Evolutionary conservation across 1,140 invertebrate species (phyloP).

Genomic region (Schlechtendalia chinensis): DNA sequence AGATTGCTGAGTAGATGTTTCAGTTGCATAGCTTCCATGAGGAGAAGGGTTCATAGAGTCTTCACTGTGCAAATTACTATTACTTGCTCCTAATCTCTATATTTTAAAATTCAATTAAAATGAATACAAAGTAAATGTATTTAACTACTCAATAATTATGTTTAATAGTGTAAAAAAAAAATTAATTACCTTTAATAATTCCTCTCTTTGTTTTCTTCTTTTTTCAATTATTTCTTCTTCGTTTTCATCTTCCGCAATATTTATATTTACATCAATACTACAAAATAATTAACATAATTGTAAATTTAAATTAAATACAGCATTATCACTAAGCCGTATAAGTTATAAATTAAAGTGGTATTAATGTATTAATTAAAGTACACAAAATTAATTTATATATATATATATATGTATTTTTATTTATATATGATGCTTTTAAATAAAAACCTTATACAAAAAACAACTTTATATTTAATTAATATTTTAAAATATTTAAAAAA

Average conservation of each 20-base stretch:
- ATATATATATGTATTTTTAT: no score
- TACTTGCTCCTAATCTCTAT: constrained; percentile 42
- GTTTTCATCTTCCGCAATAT: constrained; percentile 89
- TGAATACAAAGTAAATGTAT: background rate
- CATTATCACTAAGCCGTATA: background rate
- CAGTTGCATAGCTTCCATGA: constrained; percentile 46
- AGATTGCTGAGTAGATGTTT: constrained; percentile 32
- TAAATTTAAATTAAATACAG: background rate
- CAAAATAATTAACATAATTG: constrained; percentile 45
- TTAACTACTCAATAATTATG: background rate
- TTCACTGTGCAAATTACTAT: constrained; percentile 48
- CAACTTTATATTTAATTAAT: no score
- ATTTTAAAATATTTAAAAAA: no score
- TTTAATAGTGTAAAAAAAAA: background rate
- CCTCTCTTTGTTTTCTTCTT: constrained; percentile 83
- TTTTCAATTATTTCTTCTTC: constrained; percentile 91
- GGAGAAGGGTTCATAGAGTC: constrained; percentile 44
- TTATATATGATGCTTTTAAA: no score
- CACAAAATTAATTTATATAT: no score
- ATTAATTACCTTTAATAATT: constrained; percentile 72
- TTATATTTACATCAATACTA: constrained; percentile 62
- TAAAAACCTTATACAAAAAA: no score
- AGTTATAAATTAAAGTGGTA: constrained; percentile 11
- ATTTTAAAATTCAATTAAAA: constrained; percentile 3
- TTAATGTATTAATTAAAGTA: no score